Percentiles rank a stretch among this genome's conserved stretches.
Conservation (phyloP, 2,113 vertebrate genomes). For the Anoura caudifer region DNA sequence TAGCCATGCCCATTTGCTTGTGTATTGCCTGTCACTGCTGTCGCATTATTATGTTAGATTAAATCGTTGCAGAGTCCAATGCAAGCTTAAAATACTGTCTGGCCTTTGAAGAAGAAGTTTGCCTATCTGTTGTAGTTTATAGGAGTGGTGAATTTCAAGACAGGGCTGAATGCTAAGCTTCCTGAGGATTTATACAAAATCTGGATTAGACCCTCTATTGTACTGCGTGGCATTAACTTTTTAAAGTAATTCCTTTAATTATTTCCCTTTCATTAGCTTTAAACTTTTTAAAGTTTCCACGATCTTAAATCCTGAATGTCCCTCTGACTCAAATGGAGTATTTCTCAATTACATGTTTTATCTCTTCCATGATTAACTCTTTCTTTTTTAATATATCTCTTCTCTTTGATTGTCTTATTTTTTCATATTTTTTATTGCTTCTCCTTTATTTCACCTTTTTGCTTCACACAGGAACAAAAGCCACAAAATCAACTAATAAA, state of each 20-base stretch:
- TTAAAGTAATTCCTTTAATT: background rate
- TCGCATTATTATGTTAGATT: background rate
- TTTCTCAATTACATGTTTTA: background rate
- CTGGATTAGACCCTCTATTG: background rate
- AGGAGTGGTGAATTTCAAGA: background rate
- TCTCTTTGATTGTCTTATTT: background rate
- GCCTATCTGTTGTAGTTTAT: background rate
- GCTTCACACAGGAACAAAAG: background rate
- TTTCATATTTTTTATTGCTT: background rate
- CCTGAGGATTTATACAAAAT: background rate
- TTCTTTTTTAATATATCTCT: background rate
- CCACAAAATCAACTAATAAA: background rate
- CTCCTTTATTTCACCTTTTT: background rate
- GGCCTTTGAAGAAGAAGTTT: background rate
- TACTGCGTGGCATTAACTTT: background rate
- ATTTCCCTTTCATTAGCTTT: background rate
- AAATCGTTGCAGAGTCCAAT: background rate
- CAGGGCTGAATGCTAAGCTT: background rate
- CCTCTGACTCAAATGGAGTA: background rate
- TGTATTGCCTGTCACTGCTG: background rate
- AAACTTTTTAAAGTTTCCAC: background rate
- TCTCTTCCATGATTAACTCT: background rate
- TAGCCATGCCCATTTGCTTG: background rate
- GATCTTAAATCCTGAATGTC: background rate
- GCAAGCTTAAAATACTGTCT: background rate